phyloP scores from a whole-genome alignment of 2,797 vertebrate species.

The Anniella stebbinsi region DNA sequence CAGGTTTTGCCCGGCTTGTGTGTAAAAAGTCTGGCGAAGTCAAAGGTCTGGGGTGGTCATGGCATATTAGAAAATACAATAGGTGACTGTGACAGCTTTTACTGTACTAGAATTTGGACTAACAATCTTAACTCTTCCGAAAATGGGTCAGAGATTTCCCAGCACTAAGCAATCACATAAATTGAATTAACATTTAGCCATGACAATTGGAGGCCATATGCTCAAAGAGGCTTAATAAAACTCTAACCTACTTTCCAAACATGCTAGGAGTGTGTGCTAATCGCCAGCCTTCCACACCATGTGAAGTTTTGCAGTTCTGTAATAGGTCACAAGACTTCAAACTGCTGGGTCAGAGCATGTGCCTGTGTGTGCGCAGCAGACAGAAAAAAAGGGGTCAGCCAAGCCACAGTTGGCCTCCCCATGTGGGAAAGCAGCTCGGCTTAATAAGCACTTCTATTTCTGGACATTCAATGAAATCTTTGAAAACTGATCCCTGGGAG shows the following conservation, averaged over 20 bases:
- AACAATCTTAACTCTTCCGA: slow-evolving; percentile 38
- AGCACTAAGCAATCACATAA: slow-evolving; percentile 23
- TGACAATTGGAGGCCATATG: background rate
- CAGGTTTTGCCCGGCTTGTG: slow-evolving; percentile 1
- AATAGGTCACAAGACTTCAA: background rate
- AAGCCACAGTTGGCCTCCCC: background rate
- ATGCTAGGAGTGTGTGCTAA: slow-evolving; percentile 6
- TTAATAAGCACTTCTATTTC: slow-evolving; percentile 36
- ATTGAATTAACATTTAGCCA: slow-evolving; percentile 43
- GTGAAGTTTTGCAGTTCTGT: fast-evolving
- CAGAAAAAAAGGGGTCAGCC: background rate
- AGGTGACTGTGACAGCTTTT: background rate
- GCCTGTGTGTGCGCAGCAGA: background rate
- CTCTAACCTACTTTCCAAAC: slow-evolving; percentile 20
- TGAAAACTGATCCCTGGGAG: slow-evolving; percentile 1
- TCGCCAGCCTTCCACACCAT: background rate
- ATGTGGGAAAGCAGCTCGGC: background rate
- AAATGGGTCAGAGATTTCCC: slow-evolving; percentile 51
- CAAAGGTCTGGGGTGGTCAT: background rate
- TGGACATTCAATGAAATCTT: background rate
- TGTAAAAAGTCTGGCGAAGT: slow-evolving; percentile 7
- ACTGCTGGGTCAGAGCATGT: background rate
- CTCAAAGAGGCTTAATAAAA: slow-evolving; percentile 9
- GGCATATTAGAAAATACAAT: background rate
- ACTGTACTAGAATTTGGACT: slow-evolving; percentile 1